Evolutionary conservation across 2,797 vertebrate species (phyloP), one percentile per base, ranked within the genome.

Genomic region (Sternotherus odoratus): DNA sequence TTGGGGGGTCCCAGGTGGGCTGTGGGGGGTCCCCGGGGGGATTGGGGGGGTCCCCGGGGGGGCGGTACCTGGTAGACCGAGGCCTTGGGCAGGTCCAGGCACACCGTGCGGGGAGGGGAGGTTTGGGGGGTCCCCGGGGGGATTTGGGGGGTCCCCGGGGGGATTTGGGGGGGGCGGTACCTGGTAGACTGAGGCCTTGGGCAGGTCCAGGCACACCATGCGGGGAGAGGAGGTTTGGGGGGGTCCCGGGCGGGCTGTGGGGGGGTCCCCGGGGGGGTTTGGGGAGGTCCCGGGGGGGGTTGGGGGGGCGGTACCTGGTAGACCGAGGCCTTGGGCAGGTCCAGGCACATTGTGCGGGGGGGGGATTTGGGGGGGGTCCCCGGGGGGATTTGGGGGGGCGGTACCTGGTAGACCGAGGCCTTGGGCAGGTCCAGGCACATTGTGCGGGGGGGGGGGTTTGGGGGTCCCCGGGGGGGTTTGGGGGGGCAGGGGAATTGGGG

Each of bases 291-390:
- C 48, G 77, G 82, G 85, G 88, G 88, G 92, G 9, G 9, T 48
- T 48, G 36, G 8, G 23, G 51, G 46, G 85, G 57, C 96, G 94
- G 92, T 99, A 99, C 99, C 99, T 99, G 99, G 91, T 99, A 28
- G 15, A 28, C 3, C 36, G 24, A 36, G 66, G 17, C 19, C 53
- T 54, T 48, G 46, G 46, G 46, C 46, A 48, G 46, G 46, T 46
- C 46, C 46, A 46, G 43, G 51, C 39, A 30, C 15, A 28, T 43
- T 50, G 30, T 75, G 26, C 26, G 15, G 24, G 48, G 4, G 24
- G 11, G 26, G 28, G 23, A 6, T 36, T 48, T 48, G n/a, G 46
- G 17, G 23, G 7, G 13, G 48, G 48, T 11, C 3, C 11, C 48
- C 48, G 3, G 10, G 46, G 46, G 48, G 48, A 8, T 8, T 48